A percentile compares a stretch with the other conserved stretches of the same genome.
phyloP scores from a whole-genome alignment of 2,797 vertebrate species.

The Clamator glandarius region DNA sequence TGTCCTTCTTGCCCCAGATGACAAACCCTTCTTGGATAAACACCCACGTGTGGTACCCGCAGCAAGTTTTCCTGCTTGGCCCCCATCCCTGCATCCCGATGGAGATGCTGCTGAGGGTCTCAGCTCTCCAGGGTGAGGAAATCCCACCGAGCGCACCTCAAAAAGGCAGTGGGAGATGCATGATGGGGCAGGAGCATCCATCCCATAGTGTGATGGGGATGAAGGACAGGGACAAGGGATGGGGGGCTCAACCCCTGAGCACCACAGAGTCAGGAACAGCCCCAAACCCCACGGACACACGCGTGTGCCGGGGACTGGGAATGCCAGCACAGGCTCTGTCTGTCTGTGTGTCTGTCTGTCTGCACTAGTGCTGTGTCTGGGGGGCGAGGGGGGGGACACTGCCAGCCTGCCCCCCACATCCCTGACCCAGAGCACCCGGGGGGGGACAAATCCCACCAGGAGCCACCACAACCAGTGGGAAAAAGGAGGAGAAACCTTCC shows the following conservation, averaged over 20 bases:
- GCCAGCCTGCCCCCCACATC: no score
- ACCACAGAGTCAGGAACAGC: fast-evolving
- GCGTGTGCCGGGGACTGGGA: neutral
- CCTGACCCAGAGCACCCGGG: fast-evolving
- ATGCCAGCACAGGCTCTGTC: neutral
- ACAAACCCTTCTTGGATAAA: no score
- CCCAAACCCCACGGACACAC: neutral
- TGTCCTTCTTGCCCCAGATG: no score
- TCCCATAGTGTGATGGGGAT: fast-evolving
- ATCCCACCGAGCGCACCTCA: no score
- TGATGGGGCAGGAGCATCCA: fast-evolving
- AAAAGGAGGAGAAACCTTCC: neutral
- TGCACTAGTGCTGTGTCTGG: fast-evolving
- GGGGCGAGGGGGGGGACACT: no score
- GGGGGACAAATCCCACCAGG: neutral
- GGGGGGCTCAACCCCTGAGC: neutral
- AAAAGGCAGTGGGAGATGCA: neutral
- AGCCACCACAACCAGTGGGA: neutral
- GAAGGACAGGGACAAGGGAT: neutral
- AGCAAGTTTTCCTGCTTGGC: neutral
- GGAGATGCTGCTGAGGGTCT: fast-evolving
- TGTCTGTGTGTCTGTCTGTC: neutral
- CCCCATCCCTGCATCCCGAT: neutral
- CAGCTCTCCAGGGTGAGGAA: neutral
- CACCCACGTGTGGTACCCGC: fast-evolving